These are phyloP conservation scores for Drosophila navojoa DNA, from an alignment of 1,140 invertebrate species.

Conservation along the genomic window DNA sequence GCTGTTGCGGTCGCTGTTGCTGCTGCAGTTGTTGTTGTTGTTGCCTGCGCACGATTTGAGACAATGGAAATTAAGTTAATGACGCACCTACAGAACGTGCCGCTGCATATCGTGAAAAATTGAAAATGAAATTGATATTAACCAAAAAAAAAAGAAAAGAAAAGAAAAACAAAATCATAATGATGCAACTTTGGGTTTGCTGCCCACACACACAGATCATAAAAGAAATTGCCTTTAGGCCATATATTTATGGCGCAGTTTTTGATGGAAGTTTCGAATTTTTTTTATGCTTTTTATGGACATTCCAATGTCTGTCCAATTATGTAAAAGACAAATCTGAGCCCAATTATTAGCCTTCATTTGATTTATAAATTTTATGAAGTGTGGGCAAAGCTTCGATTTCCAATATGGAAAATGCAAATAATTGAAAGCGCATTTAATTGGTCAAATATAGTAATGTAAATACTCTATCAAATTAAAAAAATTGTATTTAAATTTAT, in stretches of 20 bases:
- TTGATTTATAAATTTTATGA: too few relatives aligned
- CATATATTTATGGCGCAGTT: conserved; percentile 1
- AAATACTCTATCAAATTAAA: too few relatives aligned
- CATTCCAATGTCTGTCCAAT: not conserved
- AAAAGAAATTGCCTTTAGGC: not conserved
- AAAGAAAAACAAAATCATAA: conserved; percentile 12
- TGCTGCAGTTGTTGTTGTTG: not conserved
- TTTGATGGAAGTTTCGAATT: not conserved
- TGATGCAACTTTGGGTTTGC: conserved; percentile 12
- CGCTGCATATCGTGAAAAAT: conserved; percentile 4
- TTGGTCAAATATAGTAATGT: too few relatives aligned
- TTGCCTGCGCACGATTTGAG: conserved; percentile 22
- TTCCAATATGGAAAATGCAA: too few relatives aligned
- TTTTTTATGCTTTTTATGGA: not conserved
- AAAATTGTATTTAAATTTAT: too few relatives aligned
- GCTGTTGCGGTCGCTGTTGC: not conserved
- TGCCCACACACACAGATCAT: conserved; percentile 2
- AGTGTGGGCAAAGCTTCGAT: too few relatives aligned
- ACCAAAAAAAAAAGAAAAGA: conserved; percentile 25
- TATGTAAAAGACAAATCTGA: not conserved
- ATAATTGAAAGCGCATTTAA: too few relatives aligned
- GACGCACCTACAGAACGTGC: conserved; percentile 28
- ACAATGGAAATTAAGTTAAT: conserved; percentile 31
- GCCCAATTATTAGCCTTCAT: too few relatives aligned
- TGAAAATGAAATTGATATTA: conserved; percentile 25